A percentile compares a stretch with the other conserved stretches of the same genome.
These are phyloP conservation scores for Rhyacophila brunnea DNA, from an alignment of 1,140 invertebrate species.

Conservation along the genomic window DNA sequence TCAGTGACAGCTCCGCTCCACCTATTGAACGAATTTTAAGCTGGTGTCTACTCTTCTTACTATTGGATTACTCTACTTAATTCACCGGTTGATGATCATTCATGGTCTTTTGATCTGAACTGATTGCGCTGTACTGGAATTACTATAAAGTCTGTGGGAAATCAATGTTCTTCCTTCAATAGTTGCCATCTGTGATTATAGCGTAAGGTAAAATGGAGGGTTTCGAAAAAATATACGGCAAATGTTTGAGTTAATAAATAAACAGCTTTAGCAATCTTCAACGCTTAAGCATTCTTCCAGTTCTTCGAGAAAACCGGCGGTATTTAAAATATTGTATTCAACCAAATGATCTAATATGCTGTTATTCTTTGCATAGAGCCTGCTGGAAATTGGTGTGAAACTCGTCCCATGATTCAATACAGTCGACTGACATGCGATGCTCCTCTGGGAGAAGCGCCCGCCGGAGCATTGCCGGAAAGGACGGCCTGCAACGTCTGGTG, in stretches of 20 bases:
- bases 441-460: background rate
- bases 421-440: conserved; percentile 16
- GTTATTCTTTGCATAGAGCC: conserved; percentile 5
- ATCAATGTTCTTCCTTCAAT: no score
- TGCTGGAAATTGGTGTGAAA: conserved; percentile 11
- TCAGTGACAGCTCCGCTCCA: no score
- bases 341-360: background rate
- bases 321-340: background rate
- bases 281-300: background rate
- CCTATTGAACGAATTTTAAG: no score
- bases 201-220: no score
- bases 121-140: no score
- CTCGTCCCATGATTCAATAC: background rate
- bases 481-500: conserved; percentile 13
- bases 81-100: no score
- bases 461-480: conserved; percentile 4
- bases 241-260: background rate
- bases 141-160: no score
- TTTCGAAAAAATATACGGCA: no score
- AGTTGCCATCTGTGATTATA: no score
- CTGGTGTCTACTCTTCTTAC: no score
- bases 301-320: background rate
- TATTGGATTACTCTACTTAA: no score
- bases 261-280: background rate
- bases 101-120: no score